These are phyloP conservation scores for Caradrina kadenii DNA, from an alignment of 2,888 invertebrate species.

Conservation along the genomic window DNA sequence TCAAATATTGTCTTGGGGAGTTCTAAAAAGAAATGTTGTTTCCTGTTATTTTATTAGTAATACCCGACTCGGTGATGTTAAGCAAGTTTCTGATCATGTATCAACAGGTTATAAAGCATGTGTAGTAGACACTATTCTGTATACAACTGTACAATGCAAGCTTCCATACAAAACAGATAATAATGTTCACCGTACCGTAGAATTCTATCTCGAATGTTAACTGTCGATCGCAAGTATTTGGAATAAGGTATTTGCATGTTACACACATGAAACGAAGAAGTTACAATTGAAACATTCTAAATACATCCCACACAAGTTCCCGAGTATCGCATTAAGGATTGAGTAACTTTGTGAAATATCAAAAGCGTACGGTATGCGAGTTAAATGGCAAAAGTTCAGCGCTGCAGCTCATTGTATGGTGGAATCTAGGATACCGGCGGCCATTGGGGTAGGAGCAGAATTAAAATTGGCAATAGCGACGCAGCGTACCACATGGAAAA, in stretches of 20 bases:
- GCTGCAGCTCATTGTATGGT: constrained; percentile 63
- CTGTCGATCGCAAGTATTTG: constrained; percentile 55
- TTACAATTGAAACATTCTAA: constrained; percentile 69
- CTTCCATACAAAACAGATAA: constrained; percentile 43
- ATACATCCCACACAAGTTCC: constrained; percentile 58
- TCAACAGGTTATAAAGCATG: background rate
- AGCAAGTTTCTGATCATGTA: constrained; percentile 5
- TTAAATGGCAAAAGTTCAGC: constrained; percentile 78
- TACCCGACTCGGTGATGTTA: background rate
- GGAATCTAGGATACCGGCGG: constrained; percentile 63
- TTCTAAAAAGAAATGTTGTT: constrained; percentile 33
- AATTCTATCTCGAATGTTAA: constrained; percentile 52
- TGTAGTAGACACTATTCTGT: constrained; percentile 1
- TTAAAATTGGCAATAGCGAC: constrained; percentile 67
- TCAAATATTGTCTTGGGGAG: constrained; percentile 44
- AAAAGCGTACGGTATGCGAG: constrained; percentile 69
- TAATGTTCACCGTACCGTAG: constrained; percentile 43
- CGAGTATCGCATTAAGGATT: constrained; percentile 70
- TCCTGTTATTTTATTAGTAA: constrained; percentile 23
- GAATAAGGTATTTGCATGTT: constrained; percentile 62
- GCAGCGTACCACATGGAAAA: constrained; percentile 59
- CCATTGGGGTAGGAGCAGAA: constrained; percentile 50
- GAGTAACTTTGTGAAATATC: constrained; percentile 74
- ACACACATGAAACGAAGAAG: constrained; percentile 65
- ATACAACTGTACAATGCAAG: constrained; percentile 29